A percentile compares a stretch with the other conserved stretches of the same genome.
Evolutionary conservation across 2,797 vertebrate species (phyloP).

Genomic region (Halcyon badia): DNA sequence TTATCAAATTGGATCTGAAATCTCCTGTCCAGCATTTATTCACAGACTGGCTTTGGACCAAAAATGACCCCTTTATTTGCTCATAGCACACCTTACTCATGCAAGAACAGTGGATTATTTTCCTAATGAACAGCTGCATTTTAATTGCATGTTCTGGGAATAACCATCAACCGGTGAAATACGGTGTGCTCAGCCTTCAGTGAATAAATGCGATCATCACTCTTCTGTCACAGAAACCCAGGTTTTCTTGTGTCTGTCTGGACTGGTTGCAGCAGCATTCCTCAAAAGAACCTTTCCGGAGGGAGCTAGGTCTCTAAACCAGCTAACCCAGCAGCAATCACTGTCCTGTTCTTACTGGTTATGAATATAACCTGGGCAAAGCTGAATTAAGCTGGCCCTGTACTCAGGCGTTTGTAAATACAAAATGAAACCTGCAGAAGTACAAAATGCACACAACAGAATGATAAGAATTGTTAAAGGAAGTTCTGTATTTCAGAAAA

Average conservation of each 20-base stretch:
- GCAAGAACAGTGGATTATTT: conserved; percentile 26
- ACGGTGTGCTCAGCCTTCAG: conserved; percentile 11
- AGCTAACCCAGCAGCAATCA: not conserved
- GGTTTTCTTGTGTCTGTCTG: conserved; percentile 1
- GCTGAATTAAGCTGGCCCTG: not conserved
- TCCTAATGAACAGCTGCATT: conserved; percentile 65
- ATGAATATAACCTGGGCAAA: not conserved
- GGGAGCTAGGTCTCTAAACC: not conserved
- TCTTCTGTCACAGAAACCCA: conserved; percentile 7
- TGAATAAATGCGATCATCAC: not conserved
- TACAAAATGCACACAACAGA: not conserved
- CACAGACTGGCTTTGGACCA: not conserved
- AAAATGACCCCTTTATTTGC: conserved; percentile 34
- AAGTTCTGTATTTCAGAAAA: not conserved
- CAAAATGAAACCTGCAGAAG: not conserved
- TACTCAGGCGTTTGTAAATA: not conserved
- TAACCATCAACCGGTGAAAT: conserved; percentile 52
- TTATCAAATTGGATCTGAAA: not conserved
- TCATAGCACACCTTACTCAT: conserved; percentile 25
- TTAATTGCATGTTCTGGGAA: conserved; percentile 63
- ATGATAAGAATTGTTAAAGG: not conserved
- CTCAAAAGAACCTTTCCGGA: not conserved
- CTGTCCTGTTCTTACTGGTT: not conserved
- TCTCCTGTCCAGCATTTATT: conserved; percentile 13
- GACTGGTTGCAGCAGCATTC: not conserved